Base-by-base conservation (phyloP, 2,113 vertebrate genomes). In the Formicarius rufipectus region DNA sequence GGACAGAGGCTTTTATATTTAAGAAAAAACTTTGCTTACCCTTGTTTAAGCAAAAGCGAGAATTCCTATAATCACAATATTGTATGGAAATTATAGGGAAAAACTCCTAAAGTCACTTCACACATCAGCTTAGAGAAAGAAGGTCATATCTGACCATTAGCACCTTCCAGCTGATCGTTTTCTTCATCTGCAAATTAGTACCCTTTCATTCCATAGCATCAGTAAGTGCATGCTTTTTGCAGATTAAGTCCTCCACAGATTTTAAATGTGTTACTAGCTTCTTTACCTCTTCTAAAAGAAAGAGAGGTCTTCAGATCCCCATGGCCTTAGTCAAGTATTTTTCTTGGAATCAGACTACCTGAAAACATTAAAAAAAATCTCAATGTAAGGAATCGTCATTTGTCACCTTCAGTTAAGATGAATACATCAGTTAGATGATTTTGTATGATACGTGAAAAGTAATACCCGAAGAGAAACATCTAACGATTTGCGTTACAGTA, bases 211-310 rank as follows among this genome's bases (percentile, higher is more conserved):
- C 45, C 24, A 8, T 4, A 50, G 5, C n/a, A 95, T 42, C 71
- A 63, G 40, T 33, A 62, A 76, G 20, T 7, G 49, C 27, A 42
- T 23, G 31, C 6, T 67, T 85, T 90, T 76, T 52, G 24, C 39
- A 56, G 35, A 75, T 53, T 71, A 91, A 86, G 40, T 56, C 44
- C 44, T 52, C 60, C 72, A 78, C 35, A 44, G 52, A 79, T 76
- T 82, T 83, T 76, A 66, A 84, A n/a, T 1, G 33, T 49, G 18
- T 66, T 94, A 83, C n/a, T 77, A 86, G 63, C 19, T 59, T 87
- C 50, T 85, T 92, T 68, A 94, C 90, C 90, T 95, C 67, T 88
- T 77, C 80, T 63, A 71, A 82, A 37, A 94, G 72, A 67, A 94
- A 85, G 6, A 67, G 67, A 84, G 42, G 21, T 83, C 89, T 96